Evolutionary conservation across 1,140 invertebrate genomes (phyloP).

Genomic region (Helicorthomorpha holstii): DNA sequence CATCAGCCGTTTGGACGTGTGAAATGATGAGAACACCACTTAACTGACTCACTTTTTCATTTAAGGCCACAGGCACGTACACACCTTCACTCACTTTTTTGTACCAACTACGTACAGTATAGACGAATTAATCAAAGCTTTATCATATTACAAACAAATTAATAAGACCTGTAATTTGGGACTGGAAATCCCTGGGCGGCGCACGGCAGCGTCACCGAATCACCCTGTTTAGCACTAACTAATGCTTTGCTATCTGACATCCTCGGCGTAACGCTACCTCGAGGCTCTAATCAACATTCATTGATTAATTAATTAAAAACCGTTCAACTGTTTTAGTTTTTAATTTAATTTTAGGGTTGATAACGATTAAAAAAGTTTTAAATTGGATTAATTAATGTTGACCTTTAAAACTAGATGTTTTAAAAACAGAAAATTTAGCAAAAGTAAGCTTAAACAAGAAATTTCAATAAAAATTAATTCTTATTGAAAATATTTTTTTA

Average conservation of each 20-base stretch:
- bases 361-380: too few species aligned
- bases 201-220: conserved; percentile 50
- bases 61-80: neutral
- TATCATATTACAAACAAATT: neutral
- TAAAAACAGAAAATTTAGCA: too few species aligned
- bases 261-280: conserved; percentile 47
- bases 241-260: conserved; percentile 48
- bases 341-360: too few species aligned
- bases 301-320: too few species aligned
- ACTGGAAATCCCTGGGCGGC: conserved; percentile 57
- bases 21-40: conserved; percentile 17
- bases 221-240: conserved; percentile 41
- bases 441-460: too few species aligned
- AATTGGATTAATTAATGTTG: too few species aligned
- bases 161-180: conserved; percentile 43
- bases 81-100: conserved; percentile 1
- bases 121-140: too few species aligned
- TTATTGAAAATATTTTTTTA: too few species aligned
- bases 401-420: too few species aligned
- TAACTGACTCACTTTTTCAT: conserved; percentile 15
- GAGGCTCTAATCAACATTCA: conserved; percentile 44
- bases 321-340: too few species aligned
- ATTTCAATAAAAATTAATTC: too few species aligned
- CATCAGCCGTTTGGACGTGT: conserved; percentile 51
- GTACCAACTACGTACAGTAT: conserved; percentile 1